Evolutionary conservation across 2,888 invertebrate species (phyloP).

Genomic region (Epistrophe eligans): DNA sequence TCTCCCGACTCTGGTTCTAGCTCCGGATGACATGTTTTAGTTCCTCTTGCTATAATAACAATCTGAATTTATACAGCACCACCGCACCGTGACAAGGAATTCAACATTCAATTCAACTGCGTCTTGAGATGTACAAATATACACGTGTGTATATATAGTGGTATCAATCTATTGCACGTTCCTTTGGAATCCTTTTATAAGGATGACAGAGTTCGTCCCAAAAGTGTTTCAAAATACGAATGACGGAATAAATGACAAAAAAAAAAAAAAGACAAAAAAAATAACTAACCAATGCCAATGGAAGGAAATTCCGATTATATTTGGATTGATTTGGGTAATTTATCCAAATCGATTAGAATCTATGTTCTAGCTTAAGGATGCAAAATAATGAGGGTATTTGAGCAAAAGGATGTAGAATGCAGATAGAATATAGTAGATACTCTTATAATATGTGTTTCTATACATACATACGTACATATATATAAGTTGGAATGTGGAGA

Average conservation of each 20-base stretch:
- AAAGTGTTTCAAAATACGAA: slow-evolving; percentile 36
- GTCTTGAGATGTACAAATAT: slow-evolving; percentile 33
- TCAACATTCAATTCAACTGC: slow-evolving; percentile 38
- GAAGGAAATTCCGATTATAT: slow-evolving; percentile 61
- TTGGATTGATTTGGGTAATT: slow-evolving; percentile 74
- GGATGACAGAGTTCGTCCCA: slow-evolving; percentile 50
- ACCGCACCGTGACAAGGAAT: slow-evolving; percentile 47
- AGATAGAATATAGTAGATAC: slow-evolving; percentile 31
- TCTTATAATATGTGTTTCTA: background rate
- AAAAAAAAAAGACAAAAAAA: background rate
- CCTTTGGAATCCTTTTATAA: slow-evolving; percentile 40
- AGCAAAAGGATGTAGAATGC: slow-evolving; percentile 46
- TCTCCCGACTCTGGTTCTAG: background rate
- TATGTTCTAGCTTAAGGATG: slow-evolving; percentile 67
- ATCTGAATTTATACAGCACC: slow-evolving; percentile 35
- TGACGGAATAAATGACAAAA: background rate
- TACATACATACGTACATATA: background rate
- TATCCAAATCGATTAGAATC: slow-evolving; percentile 70
- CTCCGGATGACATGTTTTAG: slow-evolving; percentile 29
- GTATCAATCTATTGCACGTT: slow-evolving; percentile 13
- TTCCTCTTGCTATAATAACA: slow-evolving; percentile 36
- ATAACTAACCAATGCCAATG: slow-evolving; percentile 12
- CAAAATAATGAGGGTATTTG: slow-evolving; percentile 71
- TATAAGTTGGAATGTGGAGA: slow-evolving; percentile 9
- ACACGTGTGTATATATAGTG: background rate